Evolutionary conservation across 1,140 invertebrate genomes (phyloP), one percentile per base, ranked within the genome.

Genomic region (Arctopsyche grandis): DNA sequence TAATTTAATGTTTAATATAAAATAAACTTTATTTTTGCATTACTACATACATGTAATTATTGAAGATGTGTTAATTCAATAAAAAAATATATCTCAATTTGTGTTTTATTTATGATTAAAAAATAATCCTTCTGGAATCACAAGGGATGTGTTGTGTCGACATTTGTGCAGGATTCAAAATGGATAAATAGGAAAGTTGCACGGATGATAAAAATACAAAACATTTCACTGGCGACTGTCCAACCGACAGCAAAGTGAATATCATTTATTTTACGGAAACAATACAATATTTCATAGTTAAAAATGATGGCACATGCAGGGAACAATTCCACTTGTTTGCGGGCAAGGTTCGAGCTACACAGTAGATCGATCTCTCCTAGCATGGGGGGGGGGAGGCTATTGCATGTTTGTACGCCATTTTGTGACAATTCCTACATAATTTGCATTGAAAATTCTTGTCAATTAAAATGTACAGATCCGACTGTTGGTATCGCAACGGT

Each of bases 251-350:
- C 74, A 38, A 24, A 76, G 74, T 63, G 74, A 76, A 43, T 44
- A 71, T 29, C 43, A 76, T 76, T 76, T 76, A 76, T 76, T 76
- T 76, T 76, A 76, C 56, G 74, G 74, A 76, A 76, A 76, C 74
- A 76, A 76, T 76, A 76, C 74, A 76, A 76, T 76, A 74, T 44
- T 74, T 74, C 21, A 56, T 75, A 58, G 9, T 46, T 46, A 58
- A 43, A 63, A 63, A 63, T 44, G 56, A 76, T 76, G 74, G 74
- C 74, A 76, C 74, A 76, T 52, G 74, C 74, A 76, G 26, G 74
- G 56, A 76, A 76, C 48, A 48, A 63, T 76, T 76, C 56, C 74
- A 75, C 56, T 60, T 56, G 73, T 58, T 16, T 66, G 58, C 16
- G 24, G 26, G 74, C 56, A 43, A 63, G 24, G n/a, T 46, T 63